Evolutionary conservation across 1,140 invertebrate genomes (phyloP).

Genomic region (Caerostris extrusa): DNA sequence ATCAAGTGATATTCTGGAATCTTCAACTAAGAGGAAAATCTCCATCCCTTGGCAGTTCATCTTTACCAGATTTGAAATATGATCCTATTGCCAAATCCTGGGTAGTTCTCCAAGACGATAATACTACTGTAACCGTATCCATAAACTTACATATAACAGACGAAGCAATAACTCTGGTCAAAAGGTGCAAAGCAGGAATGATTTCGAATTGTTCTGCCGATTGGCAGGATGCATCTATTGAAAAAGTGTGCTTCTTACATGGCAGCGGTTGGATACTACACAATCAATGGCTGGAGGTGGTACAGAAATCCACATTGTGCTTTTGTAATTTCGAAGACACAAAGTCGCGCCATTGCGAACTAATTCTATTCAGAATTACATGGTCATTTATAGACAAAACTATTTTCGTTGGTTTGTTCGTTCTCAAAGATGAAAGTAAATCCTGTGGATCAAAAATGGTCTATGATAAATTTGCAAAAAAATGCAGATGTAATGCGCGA

Average conservation of each 20-base stretch:
- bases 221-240: not conserved
- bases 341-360: not conserved
- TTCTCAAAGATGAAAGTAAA: not conserved
- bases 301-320: not conserved
- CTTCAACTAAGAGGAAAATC: not conserved
- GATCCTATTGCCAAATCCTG: not conserved
- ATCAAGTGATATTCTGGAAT: not conserved
- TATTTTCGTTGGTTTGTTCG: not conserved
- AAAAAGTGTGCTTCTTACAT: not conserved
- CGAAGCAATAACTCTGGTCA: not conserved
- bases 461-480: not conserved
- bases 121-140: not conserved
- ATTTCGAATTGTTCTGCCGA: not conserved
- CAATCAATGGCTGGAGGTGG: not conserved
- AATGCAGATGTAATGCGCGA: slow-evolving; percentile 5
- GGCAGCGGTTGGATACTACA: not conserved
- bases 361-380: too few species aligned
- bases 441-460: not conserved
- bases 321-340: not conserved
- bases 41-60: not conserved
- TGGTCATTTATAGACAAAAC: not conserved
- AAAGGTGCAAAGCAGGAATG: not conserved
- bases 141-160: not conserved
- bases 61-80: not conserved
- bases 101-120: not conserved